Evolutionary conservation across 2,113 vertebrate species (phyloP).

Genomic region (Eptesicus fuscus): DNA sequence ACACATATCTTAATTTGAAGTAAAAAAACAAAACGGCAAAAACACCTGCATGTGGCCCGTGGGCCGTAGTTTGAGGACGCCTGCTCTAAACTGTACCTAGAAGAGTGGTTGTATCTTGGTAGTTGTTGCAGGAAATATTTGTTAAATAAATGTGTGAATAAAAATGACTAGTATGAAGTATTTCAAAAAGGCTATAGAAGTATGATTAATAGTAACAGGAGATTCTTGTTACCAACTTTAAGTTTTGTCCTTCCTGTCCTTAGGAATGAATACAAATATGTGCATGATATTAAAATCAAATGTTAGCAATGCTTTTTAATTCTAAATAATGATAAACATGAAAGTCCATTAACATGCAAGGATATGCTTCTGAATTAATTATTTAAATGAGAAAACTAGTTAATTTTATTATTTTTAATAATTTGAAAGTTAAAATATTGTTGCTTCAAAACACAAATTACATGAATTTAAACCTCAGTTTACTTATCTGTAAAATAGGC

Average conservation of each 20-base stretch:
- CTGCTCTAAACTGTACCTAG: background rate
- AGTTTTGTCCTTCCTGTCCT: background rate
- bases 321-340: background rate
- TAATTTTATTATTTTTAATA: background rate
- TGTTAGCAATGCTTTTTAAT: background rate
- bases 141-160: background rate
- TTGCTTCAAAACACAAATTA: background rate
- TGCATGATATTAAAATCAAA: background rate
- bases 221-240: background rate
- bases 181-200: background rate
- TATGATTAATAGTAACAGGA: background rate
- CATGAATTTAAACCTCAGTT: background rate
- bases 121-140: background rate
- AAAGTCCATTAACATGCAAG: background rate
- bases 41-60: too few relatives aligned
- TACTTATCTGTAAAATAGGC: background rate
- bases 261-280: background rate
- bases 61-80: too few relatives aligned
- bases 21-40: too few relatives aligned
- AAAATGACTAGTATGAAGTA: background rate
- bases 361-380: background rate
- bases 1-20: too few relatives aligned
- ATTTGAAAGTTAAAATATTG: background rate
- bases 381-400: background rate
- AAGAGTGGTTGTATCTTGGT: background rate